A percentile compares a stretch with the other conserved stretches of the same genome.
Evolutionary conservation across 2,113 vertebrate genomes (phyloP).

Genomic region (Lycocorax pyrrhopterus): DNA sequence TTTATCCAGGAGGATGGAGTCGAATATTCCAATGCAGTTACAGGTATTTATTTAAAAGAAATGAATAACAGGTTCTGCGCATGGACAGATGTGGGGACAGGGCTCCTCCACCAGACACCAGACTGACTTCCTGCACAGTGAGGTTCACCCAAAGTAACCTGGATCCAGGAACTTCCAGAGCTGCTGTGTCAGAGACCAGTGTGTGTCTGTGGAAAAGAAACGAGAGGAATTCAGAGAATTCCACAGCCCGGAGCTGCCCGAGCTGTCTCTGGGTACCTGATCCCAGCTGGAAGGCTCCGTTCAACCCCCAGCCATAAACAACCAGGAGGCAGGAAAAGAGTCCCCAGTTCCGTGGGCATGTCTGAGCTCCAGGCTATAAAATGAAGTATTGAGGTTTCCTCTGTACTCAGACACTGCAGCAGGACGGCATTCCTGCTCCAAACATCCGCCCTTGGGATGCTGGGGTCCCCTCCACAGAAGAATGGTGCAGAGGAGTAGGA

Average conservation of each 20-base stretch:
- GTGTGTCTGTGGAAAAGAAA: neutral
- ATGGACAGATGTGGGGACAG: fast-evolving
- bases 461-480: neutral
- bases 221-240: neutral
- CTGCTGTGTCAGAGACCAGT: neutral
- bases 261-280: neutral
- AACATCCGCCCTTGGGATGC: neutral
- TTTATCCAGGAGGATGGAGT: neutral
- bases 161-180: neutral
- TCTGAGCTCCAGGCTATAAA: neutral
- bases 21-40: neutral
- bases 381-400: neutral
- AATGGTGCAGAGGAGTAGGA: neutral
- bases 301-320: neutral
- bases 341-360: neutral
- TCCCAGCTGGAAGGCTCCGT: neutral
- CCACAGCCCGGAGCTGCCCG: neutral
- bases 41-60: neutral
- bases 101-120: neutral
- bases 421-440: neutral
- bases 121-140: fast-evolving
- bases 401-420: neutral
- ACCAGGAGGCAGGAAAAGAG: neutral
- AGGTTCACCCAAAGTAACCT: neutral
- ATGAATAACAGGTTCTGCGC: neutral